Percentiles rank a stretch among this genome's conserved stretches.
Evolutionary conservation across 2,113 vertebrate genomes (phyloP).

Genomic region (Pseudopodoces humilis): DNA sequence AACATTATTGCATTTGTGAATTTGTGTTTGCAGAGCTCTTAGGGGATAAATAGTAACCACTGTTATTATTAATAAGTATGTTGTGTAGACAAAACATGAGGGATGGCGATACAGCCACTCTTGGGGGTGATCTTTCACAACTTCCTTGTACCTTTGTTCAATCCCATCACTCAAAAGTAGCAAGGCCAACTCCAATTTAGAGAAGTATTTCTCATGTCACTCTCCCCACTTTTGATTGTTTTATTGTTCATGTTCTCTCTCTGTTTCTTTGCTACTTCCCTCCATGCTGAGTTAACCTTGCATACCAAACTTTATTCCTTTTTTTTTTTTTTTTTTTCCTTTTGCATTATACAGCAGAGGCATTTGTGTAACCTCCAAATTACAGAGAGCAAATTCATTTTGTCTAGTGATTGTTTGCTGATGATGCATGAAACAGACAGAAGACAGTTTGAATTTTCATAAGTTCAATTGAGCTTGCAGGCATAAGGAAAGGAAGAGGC

Average conservation of each 20-base stretch:
- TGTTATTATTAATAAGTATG: constrained; percentile 39
- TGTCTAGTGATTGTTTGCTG: constrained; percentile 65
- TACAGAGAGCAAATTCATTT: constrained; percentile 60
- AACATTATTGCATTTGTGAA: background rate
- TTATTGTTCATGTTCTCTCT: constrained; percentile 6
- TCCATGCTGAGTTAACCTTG: constrained; percentile 55
- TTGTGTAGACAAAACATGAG: background rate
- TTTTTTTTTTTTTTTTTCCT: background rate
- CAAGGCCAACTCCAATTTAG: constrained; percentile 39
- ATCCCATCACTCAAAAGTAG: constrained; percentile 29
- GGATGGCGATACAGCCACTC: background rate
- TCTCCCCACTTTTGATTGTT: constrained; percentile 7
- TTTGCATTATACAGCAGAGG: constrained; percentile 11
- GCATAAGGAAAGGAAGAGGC: constrained; percentile 35
- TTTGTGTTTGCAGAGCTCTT: constrained; percentile 10
- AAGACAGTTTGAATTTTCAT: constrained; percentile 66
- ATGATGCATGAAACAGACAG: constrained; percentile 63
- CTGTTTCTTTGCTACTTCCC: constrained; percentile 12
- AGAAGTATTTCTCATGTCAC: constrained; percentile 16
- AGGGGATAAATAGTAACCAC: constrained; percentile 2
- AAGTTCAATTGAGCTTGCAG: constrained; percentile 62
- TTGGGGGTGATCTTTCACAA: constrained; percentile 21
- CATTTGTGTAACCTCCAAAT: constrained; percentile 43
- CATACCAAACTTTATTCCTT: constrained; percentile 20
- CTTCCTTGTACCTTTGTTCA: constrained; percentile 35